phyloP scores from a whole-genome alignment of 2,113 vertebrate genomes.

The Tympanuchus pallidicinctus region DNA sequence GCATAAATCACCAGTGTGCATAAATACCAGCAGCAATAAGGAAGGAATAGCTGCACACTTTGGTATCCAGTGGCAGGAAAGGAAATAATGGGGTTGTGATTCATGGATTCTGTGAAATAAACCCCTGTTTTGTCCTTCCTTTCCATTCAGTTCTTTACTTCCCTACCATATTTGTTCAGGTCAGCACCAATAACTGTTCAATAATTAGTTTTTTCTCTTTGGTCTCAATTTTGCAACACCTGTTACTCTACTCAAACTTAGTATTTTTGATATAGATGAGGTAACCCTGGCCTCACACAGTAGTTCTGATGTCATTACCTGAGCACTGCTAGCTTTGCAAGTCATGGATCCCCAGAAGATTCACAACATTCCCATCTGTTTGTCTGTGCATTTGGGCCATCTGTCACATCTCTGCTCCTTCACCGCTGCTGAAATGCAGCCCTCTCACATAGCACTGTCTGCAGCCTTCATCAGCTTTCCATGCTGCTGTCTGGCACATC shows the following conservation, averaged over 20 bases:
- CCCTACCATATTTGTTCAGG: background rate
- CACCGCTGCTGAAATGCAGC: background rate
- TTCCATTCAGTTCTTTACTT: background rate
- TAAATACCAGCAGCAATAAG: background rate
- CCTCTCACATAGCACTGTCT: fast-evolving
- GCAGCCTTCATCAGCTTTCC: background rate
- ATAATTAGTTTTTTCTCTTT: background rate
- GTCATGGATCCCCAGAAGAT: background rate
- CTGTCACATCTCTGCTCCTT: fast-evolving
- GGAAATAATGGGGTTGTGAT: background rate
- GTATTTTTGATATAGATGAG: background rate
- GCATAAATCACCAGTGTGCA: background rate
- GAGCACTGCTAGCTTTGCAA: background rate
- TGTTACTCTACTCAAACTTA: background rate
- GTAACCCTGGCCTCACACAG: background rate
- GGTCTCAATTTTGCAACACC: fast-evolving
- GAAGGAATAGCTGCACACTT: background rate
- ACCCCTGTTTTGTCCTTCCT: background rate
- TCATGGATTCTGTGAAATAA: background rate
- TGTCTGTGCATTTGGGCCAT: background rate
- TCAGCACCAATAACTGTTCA: background rate
- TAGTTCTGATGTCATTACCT: background rate
- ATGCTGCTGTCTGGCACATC: background rate
- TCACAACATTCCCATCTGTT: background rate
- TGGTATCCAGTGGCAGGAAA: background rate